Evolutionary conservation across 2,113 vertebrate genomes (phyloP).

Genomic region (Echinops telfairi): DNA sequence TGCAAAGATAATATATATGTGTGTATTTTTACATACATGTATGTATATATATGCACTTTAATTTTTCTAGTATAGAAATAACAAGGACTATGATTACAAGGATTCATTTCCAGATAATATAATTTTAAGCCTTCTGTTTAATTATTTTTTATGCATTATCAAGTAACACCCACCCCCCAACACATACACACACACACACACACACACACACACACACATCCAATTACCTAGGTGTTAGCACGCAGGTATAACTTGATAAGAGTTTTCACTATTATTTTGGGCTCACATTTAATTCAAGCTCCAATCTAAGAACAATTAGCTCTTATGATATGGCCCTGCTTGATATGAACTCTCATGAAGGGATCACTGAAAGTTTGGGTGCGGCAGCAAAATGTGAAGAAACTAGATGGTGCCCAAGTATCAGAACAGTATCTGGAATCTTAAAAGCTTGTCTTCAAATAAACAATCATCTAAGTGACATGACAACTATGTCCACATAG

Average conservation of each 20-base stretch:
- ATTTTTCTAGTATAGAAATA: slow-evolving; percentile 33
- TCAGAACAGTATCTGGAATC: no score
- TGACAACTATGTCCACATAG: no score
- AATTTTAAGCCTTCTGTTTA: slow-evolving; percentile 2
- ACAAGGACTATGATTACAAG: background rate
- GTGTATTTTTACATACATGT: background rate
- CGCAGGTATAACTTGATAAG: background rate
- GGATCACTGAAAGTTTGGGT: no score
- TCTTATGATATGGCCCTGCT: no score
- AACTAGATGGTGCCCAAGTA: no score
- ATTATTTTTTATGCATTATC: background rate
- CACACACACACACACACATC: background rate
- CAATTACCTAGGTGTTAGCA: background rate
- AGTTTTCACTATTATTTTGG: background rate
- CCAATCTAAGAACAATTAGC: no score
- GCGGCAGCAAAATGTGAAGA: no score
- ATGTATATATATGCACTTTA: background rate
- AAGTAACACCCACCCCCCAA: background rate
- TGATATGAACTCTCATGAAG: no score
- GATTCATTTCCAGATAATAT: background rate
- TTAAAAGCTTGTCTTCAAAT: no score
- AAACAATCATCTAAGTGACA: no score
- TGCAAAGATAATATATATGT: no score
- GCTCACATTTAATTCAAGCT: no score
- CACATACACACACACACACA: background rate